phyloP scores from a whole-genome alignment of 2,113 vertebrate species.

The Daboia siamensis region DNA sequence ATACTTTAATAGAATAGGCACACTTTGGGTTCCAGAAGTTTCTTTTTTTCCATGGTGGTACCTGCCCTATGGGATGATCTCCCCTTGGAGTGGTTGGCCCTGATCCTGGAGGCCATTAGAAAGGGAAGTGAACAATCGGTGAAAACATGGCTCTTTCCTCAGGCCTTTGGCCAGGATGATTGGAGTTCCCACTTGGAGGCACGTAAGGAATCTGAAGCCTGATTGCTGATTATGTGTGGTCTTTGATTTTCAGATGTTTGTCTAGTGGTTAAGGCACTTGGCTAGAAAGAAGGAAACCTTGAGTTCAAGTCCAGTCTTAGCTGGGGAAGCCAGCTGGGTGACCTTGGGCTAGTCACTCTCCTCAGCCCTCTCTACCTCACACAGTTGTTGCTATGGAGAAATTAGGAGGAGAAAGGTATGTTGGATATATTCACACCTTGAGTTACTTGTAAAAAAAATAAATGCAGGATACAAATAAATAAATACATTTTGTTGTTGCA shows the following conservation, averaged over 20 bases:
- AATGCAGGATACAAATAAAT: neutral
- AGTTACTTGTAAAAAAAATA: neutral
- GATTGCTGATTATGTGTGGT: neutral
- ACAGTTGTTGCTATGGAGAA: neutral
- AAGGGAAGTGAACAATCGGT: neutral
- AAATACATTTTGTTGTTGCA: neutral
- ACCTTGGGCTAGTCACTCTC: neutral
- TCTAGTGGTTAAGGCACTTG: neutral
- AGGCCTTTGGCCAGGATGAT: too few relatives aligned
- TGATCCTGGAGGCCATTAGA: too few relatives aligned
- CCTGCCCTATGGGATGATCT: neutral
- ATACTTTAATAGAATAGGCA: neutral
- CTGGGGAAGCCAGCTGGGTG: neutral
- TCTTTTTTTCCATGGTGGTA: neutral
- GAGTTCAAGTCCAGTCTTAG: neutral
- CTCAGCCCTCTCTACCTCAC: neutral
- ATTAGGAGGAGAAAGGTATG: neutral
- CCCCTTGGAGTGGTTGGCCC: neutral
- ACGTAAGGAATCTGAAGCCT: neutral
- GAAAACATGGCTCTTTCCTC: neutral
- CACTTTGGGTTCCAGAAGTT: neutral
- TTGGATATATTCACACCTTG: neutral
- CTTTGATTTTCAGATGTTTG: neutral
- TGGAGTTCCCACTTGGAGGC: too few relatives aligned
- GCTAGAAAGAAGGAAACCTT: neutral